phyloP scores from a whole-genome alignment of 1,140 invertebrate species.

The Gryllus bimaculatus region DNA sequence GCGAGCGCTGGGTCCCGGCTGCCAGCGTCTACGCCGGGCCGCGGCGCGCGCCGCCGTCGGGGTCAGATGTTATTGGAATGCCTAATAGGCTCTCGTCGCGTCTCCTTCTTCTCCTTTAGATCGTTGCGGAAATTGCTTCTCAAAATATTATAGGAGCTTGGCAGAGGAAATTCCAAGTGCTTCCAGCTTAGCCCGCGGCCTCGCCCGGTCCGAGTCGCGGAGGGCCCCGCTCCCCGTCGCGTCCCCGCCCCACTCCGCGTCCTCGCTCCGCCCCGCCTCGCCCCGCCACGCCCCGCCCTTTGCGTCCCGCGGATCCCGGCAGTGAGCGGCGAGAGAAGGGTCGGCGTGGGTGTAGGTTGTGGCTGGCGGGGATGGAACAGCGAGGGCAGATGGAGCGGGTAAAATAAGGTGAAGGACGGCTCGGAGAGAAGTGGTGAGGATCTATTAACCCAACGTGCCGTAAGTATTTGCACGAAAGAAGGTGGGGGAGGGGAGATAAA shows the following conservation, averaged over 20 bases:
- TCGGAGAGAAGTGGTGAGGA: too few relatives aligned
- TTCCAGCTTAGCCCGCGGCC: constrained; percentile 13
- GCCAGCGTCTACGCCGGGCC: background rate
- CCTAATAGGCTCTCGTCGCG: background rate
- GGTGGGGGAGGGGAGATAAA: too few relatives aligned
- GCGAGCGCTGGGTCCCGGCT: background rate
- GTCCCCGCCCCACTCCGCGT: background rate
- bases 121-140: constrained; percentile 21
- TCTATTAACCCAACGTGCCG: too few relatives aligned
- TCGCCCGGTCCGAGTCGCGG: background rate
- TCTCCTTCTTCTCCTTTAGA: constrained; percentile 15
- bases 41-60: background rate
- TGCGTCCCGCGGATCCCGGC: background rate
- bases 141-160: constrained; percentile 21
- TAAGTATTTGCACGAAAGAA: too few relatives aligned
- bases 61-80: constrained; percentile 15
- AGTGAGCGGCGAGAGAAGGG: constrained; percentile 7
- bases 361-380: background rate
- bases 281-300: background rate
- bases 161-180: constrained; percentile 20
- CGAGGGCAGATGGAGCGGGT: background rate
- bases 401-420: background rate
- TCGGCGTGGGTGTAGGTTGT: background rate
- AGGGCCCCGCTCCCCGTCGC: background rate
- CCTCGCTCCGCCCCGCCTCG: too few relatives aligned